Base-by-base conservation (phyloP, 2,113 vertebrate genomes). In the Scalopus aquaticus region DNA sequence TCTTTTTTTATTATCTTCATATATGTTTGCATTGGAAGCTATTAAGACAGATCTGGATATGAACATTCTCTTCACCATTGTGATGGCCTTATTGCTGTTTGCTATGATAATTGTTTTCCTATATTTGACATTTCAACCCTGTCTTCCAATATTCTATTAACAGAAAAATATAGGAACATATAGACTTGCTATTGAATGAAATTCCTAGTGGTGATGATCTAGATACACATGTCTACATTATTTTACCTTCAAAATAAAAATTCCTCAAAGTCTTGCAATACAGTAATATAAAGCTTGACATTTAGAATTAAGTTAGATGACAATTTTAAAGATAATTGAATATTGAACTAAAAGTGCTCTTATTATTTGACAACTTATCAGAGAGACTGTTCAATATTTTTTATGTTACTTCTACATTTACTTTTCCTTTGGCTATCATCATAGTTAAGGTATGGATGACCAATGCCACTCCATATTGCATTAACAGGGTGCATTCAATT, bases 401-500 rank as follows among this genome's bases (percentile, higher is more conserved):
- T 93, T 39, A 30, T 89, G 30, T 73, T 84, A 93, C 28, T 72
- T 46, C 28, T 42, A 78, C 4, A 60, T 62, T 51, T 80, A 74
- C 8, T 67, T 92, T 70, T 77, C 16, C 3, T 94, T 73, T 85
- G 65, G 73, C 20, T 88, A 54, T 78, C 92, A 74, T 87, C 76
- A 84, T 78, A 88, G 62, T 76, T 26, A 70, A 12, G 3, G 2
- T 56, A 56, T 60, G 26, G 49, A 88, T 95, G 60, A 87, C 56
- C 84, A 93, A 84, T 84, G 26, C 10, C 7, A 73, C 10, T 73
- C 19, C 54, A 81, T 93, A 97, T 78, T 88, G 73, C 92, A 85
- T 30, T 92, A 80, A 96, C 42, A 97, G 26, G 42, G 3, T 88
- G 8, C 4, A 90, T 11, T 67, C 65, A 96, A 64, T 90, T 96